Conservation (phyloP, 2,113 vertebrate species). For the Melanerpes aurifrons region DNA sequence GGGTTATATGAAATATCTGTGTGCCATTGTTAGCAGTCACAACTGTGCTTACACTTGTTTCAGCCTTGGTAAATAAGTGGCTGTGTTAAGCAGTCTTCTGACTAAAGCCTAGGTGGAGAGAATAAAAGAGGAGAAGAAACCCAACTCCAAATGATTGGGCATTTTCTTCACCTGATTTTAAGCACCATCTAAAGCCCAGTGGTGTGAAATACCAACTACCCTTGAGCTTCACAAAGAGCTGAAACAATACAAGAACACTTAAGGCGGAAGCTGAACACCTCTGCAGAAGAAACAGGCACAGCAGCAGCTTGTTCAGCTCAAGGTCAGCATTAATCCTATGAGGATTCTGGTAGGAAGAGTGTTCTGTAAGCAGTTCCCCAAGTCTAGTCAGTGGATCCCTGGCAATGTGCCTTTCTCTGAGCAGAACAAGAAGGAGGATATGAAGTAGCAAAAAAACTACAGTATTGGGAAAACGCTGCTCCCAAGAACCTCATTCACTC, state of each 20-base stretch:
- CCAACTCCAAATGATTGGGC: not conserved
- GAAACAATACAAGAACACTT: fast-evolving
- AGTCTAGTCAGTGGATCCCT: not conserved
- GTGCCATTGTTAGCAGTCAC: not conserved
- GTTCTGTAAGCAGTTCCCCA: not conserved
- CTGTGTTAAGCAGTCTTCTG: not conserved
- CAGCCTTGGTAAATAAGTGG: not conserved
- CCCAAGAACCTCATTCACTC: not conserved
- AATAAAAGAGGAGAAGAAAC: not conserved
- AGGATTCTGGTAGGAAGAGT: not conserved
- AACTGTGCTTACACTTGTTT: not conserved
- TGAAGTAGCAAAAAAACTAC: not conserved
- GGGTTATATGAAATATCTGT: not conserved
- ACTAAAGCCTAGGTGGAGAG: not conserved
- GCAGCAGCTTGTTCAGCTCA: not conserved
- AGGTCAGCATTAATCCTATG: not conserved
- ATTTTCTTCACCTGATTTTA: not conserved
- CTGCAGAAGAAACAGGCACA: not conserved
- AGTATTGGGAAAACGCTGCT: not conserved
- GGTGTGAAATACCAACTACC: not conserved
- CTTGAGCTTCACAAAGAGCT: not conserved
- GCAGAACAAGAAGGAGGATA: not conserved
- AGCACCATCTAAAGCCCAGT: not conserved
- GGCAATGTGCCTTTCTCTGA: not conserved
- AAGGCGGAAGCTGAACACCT: not conserved